Evolutionary conservation across 92 coral and sea anemone genomes (phyloP).

Genomic region (Meandrina meandrites): DNA sequence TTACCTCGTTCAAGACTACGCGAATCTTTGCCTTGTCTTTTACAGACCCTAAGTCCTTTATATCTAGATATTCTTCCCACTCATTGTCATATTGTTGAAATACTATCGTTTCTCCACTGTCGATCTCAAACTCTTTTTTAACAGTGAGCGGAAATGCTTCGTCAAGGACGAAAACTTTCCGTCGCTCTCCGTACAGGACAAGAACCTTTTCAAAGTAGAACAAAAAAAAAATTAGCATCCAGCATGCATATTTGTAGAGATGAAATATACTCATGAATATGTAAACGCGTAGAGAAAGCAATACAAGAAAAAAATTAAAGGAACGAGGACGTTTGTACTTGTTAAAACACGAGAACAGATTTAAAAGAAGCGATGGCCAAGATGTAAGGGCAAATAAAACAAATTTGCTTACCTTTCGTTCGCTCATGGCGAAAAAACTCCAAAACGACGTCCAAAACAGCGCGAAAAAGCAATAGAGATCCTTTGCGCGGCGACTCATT

Average conservation of each 20-base stretch:
- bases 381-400: background rate
- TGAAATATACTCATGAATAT: no score
- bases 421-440: constrained; percentile 3
- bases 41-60: constrained; percentile 19
- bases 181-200: constrained; percentile 35
- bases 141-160: background rate
- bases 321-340: background rate
- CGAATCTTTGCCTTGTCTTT: constrained; percentile 34
- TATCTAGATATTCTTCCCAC: constrained; percentile 42
- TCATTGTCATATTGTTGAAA: constrained; percentile 32
- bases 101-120: constrained; percentile 23
- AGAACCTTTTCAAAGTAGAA: constrained; percentile 18
- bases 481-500: background rate
- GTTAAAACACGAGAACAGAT: background rate
- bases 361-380: background rate
- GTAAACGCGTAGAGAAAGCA: no score
- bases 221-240: no score
- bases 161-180: constrained; percentile 26
- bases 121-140: constrained; percentile 20
- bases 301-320: no score
- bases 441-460: no score
- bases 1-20: constrained; percentile 14
- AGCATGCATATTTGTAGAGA: no score
- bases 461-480: no score
- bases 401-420: background rate